Base-by-base conservation (phyloP, 1,140 invertebrate genomes). In the Mya arenaria region DNA sequence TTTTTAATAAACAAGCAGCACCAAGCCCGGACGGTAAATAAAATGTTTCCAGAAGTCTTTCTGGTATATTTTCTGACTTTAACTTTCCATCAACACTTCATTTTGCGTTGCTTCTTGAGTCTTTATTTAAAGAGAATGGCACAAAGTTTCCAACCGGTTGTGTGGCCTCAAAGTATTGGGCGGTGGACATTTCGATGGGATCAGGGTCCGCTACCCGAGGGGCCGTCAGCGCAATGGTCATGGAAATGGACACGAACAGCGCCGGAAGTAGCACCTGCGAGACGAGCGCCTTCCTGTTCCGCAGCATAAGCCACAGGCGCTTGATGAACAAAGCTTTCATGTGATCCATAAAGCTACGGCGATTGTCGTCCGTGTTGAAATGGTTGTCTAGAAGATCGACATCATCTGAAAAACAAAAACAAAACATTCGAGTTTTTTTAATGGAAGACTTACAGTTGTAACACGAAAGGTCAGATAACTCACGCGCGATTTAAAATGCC, bases 201-300 rank as follows among this genome's bases (percentile, higher is more conserved):
- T 41, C 55, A 15, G 69, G 69, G 41, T 82, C 79, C 6, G 32
- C 30, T 30, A 48, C 68, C 52, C 39, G 52, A 0, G 79, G 79
- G 13, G 79, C 79, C 10, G 79, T 56, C 48, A 82, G 37, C 17
- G 79, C 79, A 65, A 82, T 74, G 4, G 79, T 82, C 79, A 82
- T 82, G 37, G 79, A 65, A 23, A 82, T 82, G 17, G 79, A 73
- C 19, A 82, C 69, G 55, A 82, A 82, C 36, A 82, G 34, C 4
- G 79, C 60, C 5, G 79, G 79, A 28, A 82, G 36, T 19, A 82
- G 52, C 4, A 82, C 73, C 68, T 82, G 79, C 32, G 79, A 82
- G 10, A 82, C 60, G 1, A 82, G 19, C 0, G 60, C 79, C 36
- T 82, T 82, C 19, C 56, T 4, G 60, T 82, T 82, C 13, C 79